These are phyloP conservation scores for Sus cebifrons DNA, from an alignment of 2,797 vertebrate species.

Conservation along the genomic window DNA sequence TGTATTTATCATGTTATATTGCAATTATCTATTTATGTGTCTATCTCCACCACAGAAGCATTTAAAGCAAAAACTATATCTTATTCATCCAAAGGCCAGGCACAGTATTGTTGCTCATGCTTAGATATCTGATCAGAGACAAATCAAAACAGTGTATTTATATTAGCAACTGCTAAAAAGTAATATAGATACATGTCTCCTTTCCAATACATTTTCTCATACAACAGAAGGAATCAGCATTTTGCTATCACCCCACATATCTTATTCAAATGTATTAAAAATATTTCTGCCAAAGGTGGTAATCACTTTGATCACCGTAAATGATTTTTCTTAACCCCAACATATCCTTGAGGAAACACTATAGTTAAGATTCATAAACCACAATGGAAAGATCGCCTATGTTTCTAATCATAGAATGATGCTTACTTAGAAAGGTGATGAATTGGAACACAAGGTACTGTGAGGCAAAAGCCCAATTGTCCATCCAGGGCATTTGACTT, in stretches of 20 bases:
- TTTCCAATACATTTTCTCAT: background rate
- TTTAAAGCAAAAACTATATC: background rate
- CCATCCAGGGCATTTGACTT: background rate
- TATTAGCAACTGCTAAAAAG: conserved; percentile 11
- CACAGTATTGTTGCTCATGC: background rate
- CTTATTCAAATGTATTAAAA: conserved; percentile 36
- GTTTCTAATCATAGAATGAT: background rate
- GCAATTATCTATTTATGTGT: conserved; percentile 29
- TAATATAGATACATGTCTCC: background rate
- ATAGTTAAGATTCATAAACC: background rate
- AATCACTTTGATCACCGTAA: background rate
- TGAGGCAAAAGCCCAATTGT: background rate
- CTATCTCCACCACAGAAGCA: background rate
- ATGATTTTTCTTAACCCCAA: background rate
- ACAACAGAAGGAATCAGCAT: background rate
- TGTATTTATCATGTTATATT: conserved; percentile 2
- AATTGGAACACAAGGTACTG: background rate
- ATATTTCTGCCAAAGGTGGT: background rate
- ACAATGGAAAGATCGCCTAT: background rate
- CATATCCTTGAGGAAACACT: background rate
- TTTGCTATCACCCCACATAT: background rate
- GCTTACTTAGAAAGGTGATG: background rate
- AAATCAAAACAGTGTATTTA: conserved; percentile 55
- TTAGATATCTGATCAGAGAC: background rate
- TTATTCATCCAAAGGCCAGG: background rate